Conservation (phyloP, 2,113 vertebrate genomes). For the Rhizomys pruinosus region DNA sequence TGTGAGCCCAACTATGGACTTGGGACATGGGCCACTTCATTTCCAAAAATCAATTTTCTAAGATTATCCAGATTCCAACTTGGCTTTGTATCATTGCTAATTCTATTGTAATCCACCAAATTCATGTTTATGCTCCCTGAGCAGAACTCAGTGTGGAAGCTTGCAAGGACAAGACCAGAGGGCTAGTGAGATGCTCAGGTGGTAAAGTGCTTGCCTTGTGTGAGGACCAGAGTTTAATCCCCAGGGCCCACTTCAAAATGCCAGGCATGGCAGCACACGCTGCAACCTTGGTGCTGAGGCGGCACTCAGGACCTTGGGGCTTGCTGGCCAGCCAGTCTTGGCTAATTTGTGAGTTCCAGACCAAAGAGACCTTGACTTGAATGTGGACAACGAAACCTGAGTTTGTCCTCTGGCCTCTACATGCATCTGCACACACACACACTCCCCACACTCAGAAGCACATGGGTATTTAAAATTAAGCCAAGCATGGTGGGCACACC, state of each 20-base stretch:
- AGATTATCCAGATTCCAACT: neutral
- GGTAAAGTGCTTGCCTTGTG: neutral
- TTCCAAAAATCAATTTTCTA: neutral
- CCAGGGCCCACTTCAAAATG: neutral
- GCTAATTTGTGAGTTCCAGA: neutral
- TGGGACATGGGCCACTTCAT: neutral
- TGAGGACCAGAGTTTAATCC: neutral
- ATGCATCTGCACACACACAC: neutral
- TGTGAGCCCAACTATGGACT: neutral
- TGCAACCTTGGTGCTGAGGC: neutral
- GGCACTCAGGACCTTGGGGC: neutral
- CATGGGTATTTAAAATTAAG: neutral
- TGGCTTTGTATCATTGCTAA: neutral
- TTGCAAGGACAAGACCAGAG: neutral
- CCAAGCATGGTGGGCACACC: no score
- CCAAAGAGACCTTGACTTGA: neutral
- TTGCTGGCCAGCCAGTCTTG: neutral
- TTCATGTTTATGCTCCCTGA: neutral
- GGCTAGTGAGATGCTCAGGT: fast-evolving
- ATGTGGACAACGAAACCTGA: neutral
- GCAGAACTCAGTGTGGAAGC: neutral
- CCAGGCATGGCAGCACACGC: neutral
- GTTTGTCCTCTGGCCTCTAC: neutral
- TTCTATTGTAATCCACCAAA: neutral
- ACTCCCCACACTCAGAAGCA: neutral